Evolutionary conservation across 2,113 vertebrate species (phyloP).

Genomic region (Genyomyrus donnyi): DNA sequence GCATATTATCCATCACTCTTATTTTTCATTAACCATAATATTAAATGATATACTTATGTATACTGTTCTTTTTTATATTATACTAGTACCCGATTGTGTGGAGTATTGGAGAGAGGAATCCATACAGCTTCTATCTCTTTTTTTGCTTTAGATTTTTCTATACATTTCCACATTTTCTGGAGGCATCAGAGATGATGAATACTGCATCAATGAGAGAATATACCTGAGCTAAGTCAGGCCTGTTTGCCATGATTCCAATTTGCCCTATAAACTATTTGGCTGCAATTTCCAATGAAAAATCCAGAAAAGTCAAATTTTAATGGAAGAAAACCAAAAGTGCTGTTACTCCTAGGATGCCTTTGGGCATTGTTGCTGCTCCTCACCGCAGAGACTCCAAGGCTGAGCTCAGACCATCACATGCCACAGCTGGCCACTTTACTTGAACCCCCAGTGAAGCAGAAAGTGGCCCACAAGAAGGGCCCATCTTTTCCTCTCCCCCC

Average conservation of each 20-base stretch:
- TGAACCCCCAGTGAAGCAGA: background rate
- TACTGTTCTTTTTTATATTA: background rate
- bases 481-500: no score
- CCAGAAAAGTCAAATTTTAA: background rate
- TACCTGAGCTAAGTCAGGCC: background rate
- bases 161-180: background rate
- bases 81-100: background rate
- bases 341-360: background rate
- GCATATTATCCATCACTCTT: background rate
- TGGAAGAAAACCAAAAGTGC: background rate
- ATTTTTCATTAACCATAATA: background rate
- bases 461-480: background rate
- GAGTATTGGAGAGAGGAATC: background rate
- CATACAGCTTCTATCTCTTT: background rate
- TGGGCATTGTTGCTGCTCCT: background rate
- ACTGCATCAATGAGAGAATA: background rate
- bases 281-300: background rate
- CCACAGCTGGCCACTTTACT: background rate
- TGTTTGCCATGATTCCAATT: background rate
- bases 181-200: background rate
- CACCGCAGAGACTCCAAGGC: background rate
- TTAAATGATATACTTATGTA: background rate
- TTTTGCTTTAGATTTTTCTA: background rate
- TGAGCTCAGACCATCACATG: background rate
- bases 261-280: no score